These are phyloP conservation scores for Strongylocentrotus purpuratus DNA, from an alignment of 35 echinoderm and acorn worm species.

Conservation along the genomic window DNA sequence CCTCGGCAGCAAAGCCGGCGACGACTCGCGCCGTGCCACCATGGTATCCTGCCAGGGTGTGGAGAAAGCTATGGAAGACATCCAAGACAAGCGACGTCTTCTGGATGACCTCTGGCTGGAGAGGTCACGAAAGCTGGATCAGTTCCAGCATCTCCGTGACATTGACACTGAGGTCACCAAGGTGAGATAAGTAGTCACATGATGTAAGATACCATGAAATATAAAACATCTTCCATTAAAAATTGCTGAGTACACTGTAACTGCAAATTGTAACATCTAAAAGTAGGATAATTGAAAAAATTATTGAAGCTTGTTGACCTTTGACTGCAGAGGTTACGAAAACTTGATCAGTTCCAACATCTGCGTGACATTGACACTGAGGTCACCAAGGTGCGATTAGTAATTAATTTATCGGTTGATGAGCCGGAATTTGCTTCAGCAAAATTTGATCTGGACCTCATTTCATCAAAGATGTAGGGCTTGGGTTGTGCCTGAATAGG, in stretches of 20 bases:
- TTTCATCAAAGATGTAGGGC: too few relatives aligned
- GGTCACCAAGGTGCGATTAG: slow-evolving; percentile 70
- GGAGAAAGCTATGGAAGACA: slow-evolving; percentile 72
- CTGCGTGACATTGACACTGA: slow-evolving; percentile 79
- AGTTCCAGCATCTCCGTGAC: slow-evolving; percentile 67
- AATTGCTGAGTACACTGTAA: too few relatives aligned
- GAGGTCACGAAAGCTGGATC: slow-evolving; percentile 75
- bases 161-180: slow-evolving; percentile 78
- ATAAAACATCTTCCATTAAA: too few relatives aligned
- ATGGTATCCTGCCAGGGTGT: slow-evolving; percentile 77
- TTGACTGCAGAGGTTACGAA: slow-evolving; percentile 64
- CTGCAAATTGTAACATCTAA: too few relatives aligned
- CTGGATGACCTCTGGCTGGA: slow-evolving; percentile 82
- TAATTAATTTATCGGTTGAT: background rate
- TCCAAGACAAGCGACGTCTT: slow-evolving; percentile 68
- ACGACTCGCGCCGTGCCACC: slow-evolving; percentile 61
- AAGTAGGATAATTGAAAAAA: too few relatives aligned
- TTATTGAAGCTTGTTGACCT: slow-evolving; percentile 64
- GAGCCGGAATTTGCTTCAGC: too few relatives aligned
- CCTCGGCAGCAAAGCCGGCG: slow-evolving; percentile 55
- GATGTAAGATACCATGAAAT: too few relatives aligned
- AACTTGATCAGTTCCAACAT: slow-evolving; percentile 72
- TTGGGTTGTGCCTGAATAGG: too few relatives aligned
- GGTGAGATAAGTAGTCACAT: slow-evolving; percentile 50
- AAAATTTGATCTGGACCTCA: too few relatives aligned